These are phyloP conservation scores for Aphelocoma californica DNA, from an alignment of 2,797 vertebrate genomes.

Conservation along the genomic window DNA sequence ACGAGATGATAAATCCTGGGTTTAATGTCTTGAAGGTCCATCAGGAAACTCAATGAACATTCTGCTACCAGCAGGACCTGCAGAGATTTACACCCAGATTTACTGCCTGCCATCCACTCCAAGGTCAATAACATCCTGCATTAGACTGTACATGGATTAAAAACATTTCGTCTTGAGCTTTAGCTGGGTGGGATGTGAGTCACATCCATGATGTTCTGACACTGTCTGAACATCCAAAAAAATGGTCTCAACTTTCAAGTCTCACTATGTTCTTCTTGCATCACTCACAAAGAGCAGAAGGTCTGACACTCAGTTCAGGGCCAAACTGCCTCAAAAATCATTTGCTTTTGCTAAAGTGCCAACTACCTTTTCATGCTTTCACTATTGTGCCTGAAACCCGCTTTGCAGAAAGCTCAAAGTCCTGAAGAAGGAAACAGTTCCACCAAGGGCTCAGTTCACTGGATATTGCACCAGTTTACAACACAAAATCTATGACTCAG, in stretches of 20 bases:
- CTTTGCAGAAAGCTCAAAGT: background rate
- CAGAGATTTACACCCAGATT: background rate
- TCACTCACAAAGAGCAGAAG: background rate
- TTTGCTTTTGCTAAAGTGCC: background rate
- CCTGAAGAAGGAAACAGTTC: background rate
- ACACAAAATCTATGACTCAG: background rate
- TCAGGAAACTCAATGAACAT: background rate
- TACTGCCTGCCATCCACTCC: background rate
- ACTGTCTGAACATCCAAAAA: background rate
- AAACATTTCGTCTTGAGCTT: background rate
- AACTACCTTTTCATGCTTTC: background rate
- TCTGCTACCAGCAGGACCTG: background rate
- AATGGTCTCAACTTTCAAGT: background rate
- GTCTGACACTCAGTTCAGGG: background rate
- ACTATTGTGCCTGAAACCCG: background rate
- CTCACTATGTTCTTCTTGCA: background rate
- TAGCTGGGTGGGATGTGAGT: background rate
- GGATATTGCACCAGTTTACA: background rate
- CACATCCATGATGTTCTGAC: background rate
- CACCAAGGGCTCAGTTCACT: background rate
- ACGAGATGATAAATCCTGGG: background rate
- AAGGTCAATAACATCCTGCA: background rate
- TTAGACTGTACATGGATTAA: background rate
- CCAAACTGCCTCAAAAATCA: background rate
- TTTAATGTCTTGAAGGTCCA: background rate